Evolutionary conservation across 2,113 vertebrate species (phyloP), one percentile per base, ranked within the genome.

Genomic region (Oreochromis aureus): DNA sequence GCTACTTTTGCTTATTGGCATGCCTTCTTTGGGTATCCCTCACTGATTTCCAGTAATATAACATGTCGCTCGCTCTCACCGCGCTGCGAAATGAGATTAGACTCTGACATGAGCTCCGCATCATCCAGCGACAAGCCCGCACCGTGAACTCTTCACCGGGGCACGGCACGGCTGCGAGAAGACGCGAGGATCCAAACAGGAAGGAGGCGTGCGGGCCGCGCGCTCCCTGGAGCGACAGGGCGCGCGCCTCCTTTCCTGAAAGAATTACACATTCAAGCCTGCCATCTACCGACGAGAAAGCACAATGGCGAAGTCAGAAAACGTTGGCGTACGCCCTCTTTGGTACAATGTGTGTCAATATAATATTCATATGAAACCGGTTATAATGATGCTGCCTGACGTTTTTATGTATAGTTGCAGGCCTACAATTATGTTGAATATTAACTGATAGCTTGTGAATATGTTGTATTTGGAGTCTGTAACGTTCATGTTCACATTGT

Each of bases 101-200:
- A 85, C 88, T 81, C 90, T 89, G 94, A 94, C 93, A 94, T 66
- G 91, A 58, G 87, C 86, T 86, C 55, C 89, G 93, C 89, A 93
- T 95, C 93, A 95, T 93, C 92, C 91, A 82, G 86, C 85, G 90
- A 85, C 84, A 88, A 90, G 88, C 87, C 91, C 93, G 91, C 79
- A 85, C 54, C 44, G 27, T 96, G 96, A 96, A 96, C 96, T 96
- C 94, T 96, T 95, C 95, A 96, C 95, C 95, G 92, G 91, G 91
- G 55, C 86, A 79, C 82, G 73, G 56, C 87, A 73, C 84, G 54
- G 69, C 83, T 86, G 83, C 81, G 88, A 86, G 89, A 84, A 59
- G 86, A 87, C 63, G 44, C 78, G 30, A 53, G 36, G 51, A 82
- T 84, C 66, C 78, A 82, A 85, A 87, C 78, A 71, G 78, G 53